A percentile compares a stretch with the other conserved stretches of the same genome.
Conservation (phyloP, 2,888 invertebrate species). For the Lycophotia porphyrea region DNA sequence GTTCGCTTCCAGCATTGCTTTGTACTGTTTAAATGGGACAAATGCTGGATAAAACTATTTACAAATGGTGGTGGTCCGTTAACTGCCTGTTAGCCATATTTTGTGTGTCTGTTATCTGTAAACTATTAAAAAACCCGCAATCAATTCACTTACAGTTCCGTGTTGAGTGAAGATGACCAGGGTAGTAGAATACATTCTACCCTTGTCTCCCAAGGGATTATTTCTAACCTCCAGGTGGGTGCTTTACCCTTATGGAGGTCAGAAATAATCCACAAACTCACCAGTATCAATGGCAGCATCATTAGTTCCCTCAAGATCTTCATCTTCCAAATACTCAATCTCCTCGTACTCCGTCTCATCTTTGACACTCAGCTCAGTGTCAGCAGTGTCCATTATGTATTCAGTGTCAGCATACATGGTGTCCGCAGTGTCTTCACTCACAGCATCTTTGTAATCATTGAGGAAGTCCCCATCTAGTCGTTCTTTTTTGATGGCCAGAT, state of each 20-base stretch:
- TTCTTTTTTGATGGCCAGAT: constrained; percentile 9
- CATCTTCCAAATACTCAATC: constrained; percentile 73
- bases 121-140: background rate
- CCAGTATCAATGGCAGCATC: constrained; percentile 32
- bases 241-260: too few relatives aligned
- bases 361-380: constrained; percentile 7
- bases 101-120: too few relatives aligned
- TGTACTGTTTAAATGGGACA: background rate
- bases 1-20: background rate
- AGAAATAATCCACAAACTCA: constrained; percentile 25
- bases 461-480: background rate
- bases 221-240: background rate
- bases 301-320: constrained; percentile 28
- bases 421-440: constrained; percentile 10
- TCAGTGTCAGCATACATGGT: constrained; percentile 8
- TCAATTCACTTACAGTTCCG: background rate
- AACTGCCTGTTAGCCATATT: background rate
- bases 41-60: background rate
- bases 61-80: background rate
- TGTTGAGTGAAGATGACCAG: background rate
- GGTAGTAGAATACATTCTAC: background rate
- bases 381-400: constrained; percentile 11
- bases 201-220: background rate
- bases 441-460: background rate
- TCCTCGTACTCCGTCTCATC: constrained; percentile 63